phyloP scores from a whole-genome alignment of 1,140 invertebrate genomes.

The Sinella curviseta region DNA sequence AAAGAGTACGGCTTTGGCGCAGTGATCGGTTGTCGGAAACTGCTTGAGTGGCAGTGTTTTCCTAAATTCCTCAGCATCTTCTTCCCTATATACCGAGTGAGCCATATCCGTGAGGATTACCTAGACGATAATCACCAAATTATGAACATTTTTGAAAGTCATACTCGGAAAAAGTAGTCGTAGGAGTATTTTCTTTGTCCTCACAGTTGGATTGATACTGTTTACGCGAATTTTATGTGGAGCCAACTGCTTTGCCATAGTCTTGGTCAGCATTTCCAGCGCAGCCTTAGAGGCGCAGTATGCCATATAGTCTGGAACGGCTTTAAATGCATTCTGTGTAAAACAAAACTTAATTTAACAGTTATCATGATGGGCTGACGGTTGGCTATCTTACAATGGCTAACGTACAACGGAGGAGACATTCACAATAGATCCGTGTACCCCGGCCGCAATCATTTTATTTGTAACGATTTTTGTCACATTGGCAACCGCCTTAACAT shows the following conservation, averaged over 20 bases:
- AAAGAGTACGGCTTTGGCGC: neutral
- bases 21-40: neutral
- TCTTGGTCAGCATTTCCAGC: constrained; percentile 11
- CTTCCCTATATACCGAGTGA: too few species aligned
- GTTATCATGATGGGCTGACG: neutral
- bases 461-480: constrained; percentile 75
- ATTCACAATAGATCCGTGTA: constrained; percentile 80
- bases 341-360: neutral
- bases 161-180: too few species aligned
- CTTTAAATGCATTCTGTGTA: neutral
- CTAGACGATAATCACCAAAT: too few species aligned
- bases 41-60: neutral
- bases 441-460: constrained; percentile 69
- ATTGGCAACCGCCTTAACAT: constrained; percentile 80
- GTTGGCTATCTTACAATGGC: too few species aligned
- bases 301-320: neutral
- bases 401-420: constrained; percentile 75
- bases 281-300: constrained; percentile 7
- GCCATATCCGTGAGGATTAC: too few species aligned
- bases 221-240: constrained; percentile 10
- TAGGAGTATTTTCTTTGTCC: neutral
- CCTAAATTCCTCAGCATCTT: too few species aligned
- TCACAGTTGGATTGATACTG: neutral
- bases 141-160: too few species aligned
- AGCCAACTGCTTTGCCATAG: neutral